Base-by-base conservation (phyloP, 2,888 invertebrate genomes). In the Zootermopsis nevadensis region DNA sequence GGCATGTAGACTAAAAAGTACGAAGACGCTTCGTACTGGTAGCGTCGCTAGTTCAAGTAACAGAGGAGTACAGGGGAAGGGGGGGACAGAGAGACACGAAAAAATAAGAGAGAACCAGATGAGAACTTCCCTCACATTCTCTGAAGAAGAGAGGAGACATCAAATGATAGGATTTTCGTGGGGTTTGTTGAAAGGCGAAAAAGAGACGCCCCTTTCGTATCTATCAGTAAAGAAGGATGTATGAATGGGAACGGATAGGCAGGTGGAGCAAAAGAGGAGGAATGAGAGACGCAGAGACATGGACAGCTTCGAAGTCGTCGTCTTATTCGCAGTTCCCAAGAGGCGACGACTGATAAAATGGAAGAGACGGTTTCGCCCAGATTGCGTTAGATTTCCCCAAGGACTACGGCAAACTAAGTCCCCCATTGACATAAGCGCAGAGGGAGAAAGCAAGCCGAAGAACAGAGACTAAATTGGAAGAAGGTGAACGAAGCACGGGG, bases 371-470 rank as follows among this genome's bases (percentile, higher is more conserved):
- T 80, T 67, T 33, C 60, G 84, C 83, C 84, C 83, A 85, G 84
- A 85, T 85, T 85, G 84, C 84, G 84, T 85, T 83, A 85, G 84
- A 85, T 85, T 85, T 85, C 84, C 84, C 84, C 24, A 27, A 80
- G 81, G 84, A 77, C 60, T n/a, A 30, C 60, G 30, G 33, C 35
- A 60, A 53, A 80, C 81, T 83, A 84, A 84, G 82, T 72, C 38
- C 77, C 77, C 83, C 81, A 83, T 83, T 85, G 84, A 85, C 84
- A 82, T 74, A 67, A 83, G 81, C 82, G 55, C 48, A 35, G 60
- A 55, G 30, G 55, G 53, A 31, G 8, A n/a, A n/a, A n/a, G n/a
- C n/a, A n/a, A n/a, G n/a, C n/a, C n/a, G n/a, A 24, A 66, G 55
- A 10, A 74, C 19, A 8, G 69, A 24, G 27, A 67, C 67, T 35